Evolutionary conservation across 2,888 invertebrate species (phyloP).

Genomic region (Watsonalla cultraria): DNA sequence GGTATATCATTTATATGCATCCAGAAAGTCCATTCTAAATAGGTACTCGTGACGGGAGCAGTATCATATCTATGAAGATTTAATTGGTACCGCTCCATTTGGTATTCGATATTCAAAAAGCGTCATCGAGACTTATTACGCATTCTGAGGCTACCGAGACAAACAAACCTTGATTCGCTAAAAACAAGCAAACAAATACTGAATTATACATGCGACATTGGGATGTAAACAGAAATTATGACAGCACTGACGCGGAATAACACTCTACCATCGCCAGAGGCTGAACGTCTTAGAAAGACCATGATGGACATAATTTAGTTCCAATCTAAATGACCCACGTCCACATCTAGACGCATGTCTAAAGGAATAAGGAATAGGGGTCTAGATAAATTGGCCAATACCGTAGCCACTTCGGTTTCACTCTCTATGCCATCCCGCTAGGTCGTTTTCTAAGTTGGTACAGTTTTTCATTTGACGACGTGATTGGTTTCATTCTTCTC

Average conservation of each 20-base stretch:
- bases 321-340: slow-evolving; percentile 24
- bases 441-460: slow-evolving; percentile 60
- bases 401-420: slow-evolving; percentile 52
- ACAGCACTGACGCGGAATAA: slow-evolving; percentile 38
- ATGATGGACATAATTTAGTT: slow-evolving; percentile 36
- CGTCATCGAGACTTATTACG: no score
- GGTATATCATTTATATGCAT: no score
- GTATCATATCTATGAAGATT: no score
- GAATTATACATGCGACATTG: slow-evolving; percentile 32
- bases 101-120: no score
- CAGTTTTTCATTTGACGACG: slow-evolving; percentile 61
- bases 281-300: slow-evolving; percentile 46
- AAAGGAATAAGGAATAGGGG: slow-evolving; percentile 16
- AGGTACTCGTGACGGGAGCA: no score
- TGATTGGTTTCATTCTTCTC: slow-evolving; percentile 53
- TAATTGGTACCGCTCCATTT: no score
- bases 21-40: no score
- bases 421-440: slow-evolving; percentile 68
- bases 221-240: slow-evolving; percentile 49
- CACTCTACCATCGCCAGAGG: slow-evolving; percentile 43
- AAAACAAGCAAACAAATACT: slow-evolving; percentile 8
- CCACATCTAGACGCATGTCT: background rate
- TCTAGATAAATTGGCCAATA: slow-evolving; percentile 37
- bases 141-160: background rate
- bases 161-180: background rate